Base-by-base conservation (phyloP, 1,140 invertebrate genomes). In the Melanaphis sacchari region DNA sequence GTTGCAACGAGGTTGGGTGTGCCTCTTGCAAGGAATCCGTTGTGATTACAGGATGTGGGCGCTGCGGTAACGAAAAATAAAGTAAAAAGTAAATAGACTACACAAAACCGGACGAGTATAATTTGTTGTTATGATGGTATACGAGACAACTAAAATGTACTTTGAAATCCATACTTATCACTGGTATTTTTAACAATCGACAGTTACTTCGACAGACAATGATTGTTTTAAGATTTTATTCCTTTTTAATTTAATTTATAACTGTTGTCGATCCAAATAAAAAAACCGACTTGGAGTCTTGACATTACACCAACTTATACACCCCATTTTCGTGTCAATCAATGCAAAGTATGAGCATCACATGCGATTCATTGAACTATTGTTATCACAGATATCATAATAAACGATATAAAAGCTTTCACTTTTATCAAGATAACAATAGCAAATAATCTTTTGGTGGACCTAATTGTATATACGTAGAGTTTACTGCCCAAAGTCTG, bases 1-100 rank as follows among this genome's bases (percentile, higher is more conserved):
- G 81, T 22, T 24, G 81, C 38, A 82, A 38, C 81, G 6, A 24
- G 22, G 36, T 82, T 38, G 36, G 76, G 76, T 82, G 76, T 38
- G 82, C 24, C 82, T 21, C 43, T 43, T n/a, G 15, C n/a, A 31
- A 87, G 31, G 31, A 46, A 46, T 87, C 31, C n/a, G 6, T 36
- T 7, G 87, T 52, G 87, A 52, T 88, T 38, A 52, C n/a, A 88
- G 43, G 43, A 88, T 88, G 43, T 88, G 87, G 87, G 87, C 87
- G 87, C 84, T 41, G 84, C 84, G 11, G 40, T 85, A 85, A 76
- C 59, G 43, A 88, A 88, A 52, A 49, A 22, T 46, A 87, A 46
- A 49, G 6, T 88, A n/a, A 46, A 46, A 87, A 41, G 59, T 76
- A 84, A 84, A 76, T 66, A 76, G 59, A 76, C 59, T n/a, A 76